Base-by-base conservation (phyloP, 2,113 vertebrate genomes). In the Saguinus midas region DNA sequence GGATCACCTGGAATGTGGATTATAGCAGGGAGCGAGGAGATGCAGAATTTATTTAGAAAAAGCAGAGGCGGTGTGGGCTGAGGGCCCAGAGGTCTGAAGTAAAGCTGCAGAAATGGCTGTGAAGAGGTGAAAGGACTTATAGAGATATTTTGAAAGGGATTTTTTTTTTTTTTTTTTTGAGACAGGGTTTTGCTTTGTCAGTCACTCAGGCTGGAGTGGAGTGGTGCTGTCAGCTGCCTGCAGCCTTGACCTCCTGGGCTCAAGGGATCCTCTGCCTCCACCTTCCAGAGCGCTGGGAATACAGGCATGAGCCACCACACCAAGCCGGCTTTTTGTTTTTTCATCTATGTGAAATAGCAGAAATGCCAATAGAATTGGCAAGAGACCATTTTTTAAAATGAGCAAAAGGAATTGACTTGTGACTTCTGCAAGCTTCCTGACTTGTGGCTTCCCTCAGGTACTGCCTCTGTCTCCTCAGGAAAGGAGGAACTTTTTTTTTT, bases 401-500 rank as follows among this genome's bases (percentile, higher is more conserved):
- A 96, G 8, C 20, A 58, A 58, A 92, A 83, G 32, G 87, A 96
- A 55, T 35, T 92, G 58, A 92, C 95, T 89, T 84, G 76, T 57
- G 29, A 92, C 17, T 97, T 43, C 90, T 73, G 90, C n/a, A 97
- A 96, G 83, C 11, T 23, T 37, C 1, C 0, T 4, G 91, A 73
- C 2, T 87, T 78, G 37, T 95, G 32, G 7, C 48, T 97, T 94
- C 83, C 92, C 64, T 25, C 27, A 43, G 94, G 0, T 88, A 84
- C 52, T n/a, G 40, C 82, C 95, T 94, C 93, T 85, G 96, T 84
- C 66, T 78, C 58, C 84, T 58, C 79, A 55, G 66, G 87, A 91
- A 50, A 97, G n/a, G 48, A 89, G 94, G 55, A 35, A 95, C 40
- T 29, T 0, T 97, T 23, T 82, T 52, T 52, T 0, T 97, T 23